Base-by-base conservation (phyloP, 2,888 invertebrate genomes). In the Homarus gammarus region DNA sequence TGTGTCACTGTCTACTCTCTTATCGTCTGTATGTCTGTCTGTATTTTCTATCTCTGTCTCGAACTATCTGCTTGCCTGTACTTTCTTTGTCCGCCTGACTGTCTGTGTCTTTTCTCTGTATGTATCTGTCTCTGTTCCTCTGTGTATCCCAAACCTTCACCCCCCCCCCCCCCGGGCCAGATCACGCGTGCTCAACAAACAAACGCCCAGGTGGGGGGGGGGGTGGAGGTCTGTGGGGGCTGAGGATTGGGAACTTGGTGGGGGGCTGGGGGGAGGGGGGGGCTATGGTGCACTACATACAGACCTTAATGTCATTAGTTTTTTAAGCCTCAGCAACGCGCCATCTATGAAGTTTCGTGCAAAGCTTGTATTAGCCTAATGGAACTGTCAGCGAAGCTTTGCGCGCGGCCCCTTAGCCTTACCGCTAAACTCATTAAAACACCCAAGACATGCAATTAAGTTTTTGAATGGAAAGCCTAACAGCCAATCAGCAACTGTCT, bases 401-500 rank as follows among this genome's bases (percentile, higher is more conserved):
- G 78, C 89, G 78, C 84, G 70, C 78, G n/a, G 33, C 75, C 90
- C 82, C 82, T 90, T 90, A 86, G 56, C 85, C 77, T 82, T 79
- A 82, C 90, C 90, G 68, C 90, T 87, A 87, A 90, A 90, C 90
- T 90, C 90, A 90, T 90, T 90, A 90, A 87, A 90, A 87, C 87
- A 83, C 81, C 87, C 90, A 87, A 90, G 90, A 84, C 90, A 87
- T 70, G 87, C 90, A 90, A 90, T 90, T 90, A 90, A 90, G 87
- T 90, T 90, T 90, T 90, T 90, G 87, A 90, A 90, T 90, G 90
- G 90, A 87, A 77, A 85, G 78, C 87, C 87, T 61, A 83, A 70
- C 85, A 84, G 87, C 90, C 90, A 90, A 90, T 90, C 90, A 90
- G 84, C 87, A 79, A 82, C 83, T 87, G 90, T 90, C 87, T 90